These are phyloP conservation scores for Drosophila arizonae DNA, from an alignment of 1,140 invertebrate genomes.

Conservation along the genomic window DNA sequence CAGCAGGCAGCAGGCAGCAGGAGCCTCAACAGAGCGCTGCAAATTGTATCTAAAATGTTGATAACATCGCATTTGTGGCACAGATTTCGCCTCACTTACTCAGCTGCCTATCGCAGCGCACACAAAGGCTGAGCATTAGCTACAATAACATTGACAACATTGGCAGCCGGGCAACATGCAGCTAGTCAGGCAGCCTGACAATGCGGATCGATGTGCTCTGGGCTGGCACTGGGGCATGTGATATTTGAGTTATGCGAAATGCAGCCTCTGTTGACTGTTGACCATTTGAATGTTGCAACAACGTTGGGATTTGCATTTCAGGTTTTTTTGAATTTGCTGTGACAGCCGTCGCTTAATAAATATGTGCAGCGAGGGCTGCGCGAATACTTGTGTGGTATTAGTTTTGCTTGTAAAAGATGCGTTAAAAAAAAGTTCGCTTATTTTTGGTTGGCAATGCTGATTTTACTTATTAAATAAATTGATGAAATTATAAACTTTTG, in stretches of 20 bases:
- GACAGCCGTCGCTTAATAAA: too few relatives aligned
- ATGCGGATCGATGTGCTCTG: slow-evolving; percentile 55
- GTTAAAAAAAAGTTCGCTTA: too few relatives aligned
- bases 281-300: slow-evolving; percentile 11
- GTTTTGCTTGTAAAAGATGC: too few relatives aligned
- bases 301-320: background rate
- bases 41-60: slow-evolving; percentile 60
- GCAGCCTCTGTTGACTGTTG: slow-evolving; percentile 7
- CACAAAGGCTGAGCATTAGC: slow-evolving; percentile 44
- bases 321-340: slow-evolving; percentile 1
- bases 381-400: background rate
- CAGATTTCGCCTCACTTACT: slow-evolving; percentile 36
- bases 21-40: slow-evolving; percentile 34
- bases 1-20: slow-evolving; percentile 1
- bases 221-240: slow-evolving; percentile 2
- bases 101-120: slow-evolving; percentile 18
- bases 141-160: slow-evolving; percentile 66
- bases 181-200: slow-evolving; percentile 53
- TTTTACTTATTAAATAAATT: too few relatives aligned
- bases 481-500: too few relatives aligned
- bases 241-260: background rate
- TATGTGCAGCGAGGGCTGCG: background rate
- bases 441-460: too few relatives aligned
- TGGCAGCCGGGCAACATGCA: slow-evolving; percentile 39
- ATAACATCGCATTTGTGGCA: slow-evolving; percentile 63